Conservation (phyloP, 2,113 vertebrate genomes). For the Lonchura striata region DNA sequence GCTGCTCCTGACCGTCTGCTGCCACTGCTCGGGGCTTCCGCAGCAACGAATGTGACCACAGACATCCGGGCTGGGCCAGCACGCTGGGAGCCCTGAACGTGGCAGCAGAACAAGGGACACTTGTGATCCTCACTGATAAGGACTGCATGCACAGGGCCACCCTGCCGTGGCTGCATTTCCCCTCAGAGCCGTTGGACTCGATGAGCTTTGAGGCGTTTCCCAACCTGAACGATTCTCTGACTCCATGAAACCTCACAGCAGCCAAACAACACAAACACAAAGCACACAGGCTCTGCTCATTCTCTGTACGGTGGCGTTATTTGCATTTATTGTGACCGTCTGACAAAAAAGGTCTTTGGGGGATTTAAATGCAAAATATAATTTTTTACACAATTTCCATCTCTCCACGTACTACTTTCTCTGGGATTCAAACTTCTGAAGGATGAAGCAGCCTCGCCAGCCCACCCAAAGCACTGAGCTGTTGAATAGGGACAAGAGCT, state of each 20-base stretch:
- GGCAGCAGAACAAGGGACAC: background rate
- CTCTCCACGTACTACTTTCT: background rate
- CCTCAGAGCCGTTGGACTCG: rapidly evolving
- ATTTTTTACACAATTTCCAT: background rate
- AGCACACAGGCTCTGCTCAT: background rate
- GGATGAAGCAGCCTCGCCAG: background rate
- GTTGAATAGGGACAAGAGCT: background rate
- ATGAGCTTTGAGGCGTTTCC: background rate
- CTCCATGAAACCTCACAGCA: background rate
- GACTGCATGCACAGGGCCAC: background rate
- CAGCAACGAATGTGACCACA: rapidly evolving
- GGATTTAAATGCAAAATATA: background rate
- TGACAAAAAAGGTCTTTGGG: background rate
- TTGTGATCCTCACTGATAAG: background rate
- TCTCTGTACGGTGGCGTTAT: background rate
- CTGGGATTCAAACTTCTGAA: background rate
- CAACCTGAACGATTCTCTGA: background rate
- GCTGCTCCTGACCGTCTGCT: background rate
- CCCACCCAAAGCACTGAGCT: background rate
- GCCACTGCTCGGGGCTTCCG: background rate
- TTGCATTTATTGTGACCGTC: background rate
- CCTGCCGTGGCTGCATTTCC: background rate
- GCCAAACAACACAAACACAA: background rate
- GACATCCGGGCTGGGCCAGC: background rate
- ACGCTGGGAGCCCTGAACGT: rapidly evolving